A percentile compares a stretch with the other conserved stretches of the same genome.
These are phyloP conservation scores for Empidonax alnorum DNA, from an alignment of 2,113 vertebrate genomes.

Conservation along the genomic window DNA sequence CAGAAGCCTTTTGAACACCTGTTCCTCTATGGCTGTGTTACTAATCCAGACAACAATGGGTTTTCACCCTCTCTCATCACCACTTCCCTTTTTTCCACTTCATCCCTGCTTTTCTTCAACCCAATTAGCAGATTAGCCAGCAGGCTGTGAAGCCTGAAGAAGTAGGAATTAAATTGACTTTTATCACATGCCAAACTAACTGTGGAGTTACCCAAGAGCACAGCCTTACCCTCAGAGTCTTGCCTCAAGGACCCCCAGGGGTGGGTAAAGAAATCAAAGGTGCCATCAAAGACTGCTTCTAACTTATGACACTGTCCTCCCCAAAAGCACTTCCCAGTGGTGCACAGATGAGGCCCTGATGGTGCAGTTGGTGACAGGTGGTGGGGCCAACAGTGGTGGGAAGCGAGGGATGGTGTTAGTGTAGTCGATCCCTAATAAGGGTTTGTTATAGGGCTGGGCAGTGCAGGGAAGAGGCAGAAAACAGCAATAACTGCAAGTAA, in stretches of 20 bases:
- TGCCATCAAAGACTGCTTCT: background rate
- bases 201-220: background rate
- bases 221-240: background rate
- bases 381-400: background rate
- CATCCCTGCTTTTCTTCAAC: background rate
- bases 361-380: background rate
- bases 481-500: background rate
- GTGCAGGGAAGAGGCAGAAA: background rate
- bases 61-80: background rate
- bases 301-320: background rate
- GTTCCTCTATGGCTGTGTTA: background rate
- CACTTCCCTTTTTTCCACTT: background rate
- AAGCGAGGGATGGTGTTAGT: background rate
- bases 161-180: constrained; percentile 36
- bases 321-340: background rate
- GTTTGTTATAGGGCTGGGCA: fast-evolving
- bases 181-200: constrained; percentile 26
- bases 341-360: background rate
- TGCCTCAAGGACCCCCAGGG: background rate
- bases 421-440: fast-evolving
- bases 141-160: constrained; percentile 25
- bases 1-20: background rate
- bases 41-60: background rate
- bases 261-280: constrained; percentile 4
- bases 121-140: constrained; percentile 54